phyloP scores from a whole-genome alignment of 2,888 invertebrate genomes.

The Tenthredo distinguenda region DNA sequence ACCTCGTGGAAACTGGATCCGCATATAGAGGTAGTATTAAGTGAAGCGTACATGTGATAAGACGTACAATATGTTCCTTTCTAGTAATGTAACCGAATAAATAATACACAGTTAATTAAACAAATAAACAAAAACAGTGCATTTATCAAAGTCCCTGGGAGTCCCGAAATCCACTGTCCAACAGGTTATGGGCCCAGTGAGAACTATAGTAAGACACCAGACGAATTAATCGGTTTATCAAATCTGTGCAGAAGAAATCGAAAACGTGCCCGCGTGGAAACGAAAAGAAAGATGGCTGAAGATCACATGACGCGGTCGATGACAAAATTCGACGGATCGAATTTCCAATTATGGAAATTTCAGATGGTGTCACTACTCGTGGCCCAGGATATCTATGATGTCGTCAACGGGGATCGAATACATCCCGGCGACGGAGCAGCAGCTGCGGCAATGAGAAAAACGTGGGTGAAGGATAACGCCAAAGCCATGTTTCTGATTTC shows the following conservation, averaged over 20 bases:
- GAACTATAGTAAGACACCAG: neutral
- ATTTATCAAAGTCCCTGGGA: too few species aligned
- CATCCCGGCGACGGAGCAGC: constrained; percentile 35
- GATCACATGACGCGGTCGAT: neutral
- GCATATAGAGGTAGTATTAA: too few species aligned
- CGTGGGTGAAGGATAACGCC: constrained; percentile 56
- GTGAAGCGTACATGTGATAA: too few species aligned
- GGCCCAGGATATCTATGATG: constrained; percentile 50
- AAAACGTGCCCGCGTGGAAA: neutral
- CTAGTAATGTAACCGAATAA: too few species aligned
- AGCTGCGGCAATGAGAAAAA: constrained; percentile 43
- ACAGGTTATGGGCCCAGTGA: constrained; percentile 41
- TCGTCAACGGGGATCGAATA: constrained; percentile 11
- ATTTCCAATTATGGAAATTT: constrained; percentile 60
- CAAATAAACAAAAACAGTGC: too few species aligned
- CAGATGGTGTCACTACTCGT: constrained; percentile 55
- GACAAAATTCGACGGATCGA: constrained; percentile 57
- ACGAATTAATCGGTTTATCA: neutral
- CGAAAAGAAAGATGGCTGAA: neutral
- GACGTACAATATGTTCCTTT: too few species aligned
- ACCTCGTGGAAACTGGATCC: too few species aligned
- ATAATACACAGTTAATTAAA: too few species aligned
- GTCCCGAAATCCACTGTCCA: neutral
- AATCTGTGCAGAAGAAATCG: neutral
- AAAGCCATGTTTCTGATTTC: constrained; percentile 48